These are phyloP conservation scores for Rhinogobio ventralis DNA, from an alignment of 2,797 vertebrate species.

Conservation along the genomic window DNA sequence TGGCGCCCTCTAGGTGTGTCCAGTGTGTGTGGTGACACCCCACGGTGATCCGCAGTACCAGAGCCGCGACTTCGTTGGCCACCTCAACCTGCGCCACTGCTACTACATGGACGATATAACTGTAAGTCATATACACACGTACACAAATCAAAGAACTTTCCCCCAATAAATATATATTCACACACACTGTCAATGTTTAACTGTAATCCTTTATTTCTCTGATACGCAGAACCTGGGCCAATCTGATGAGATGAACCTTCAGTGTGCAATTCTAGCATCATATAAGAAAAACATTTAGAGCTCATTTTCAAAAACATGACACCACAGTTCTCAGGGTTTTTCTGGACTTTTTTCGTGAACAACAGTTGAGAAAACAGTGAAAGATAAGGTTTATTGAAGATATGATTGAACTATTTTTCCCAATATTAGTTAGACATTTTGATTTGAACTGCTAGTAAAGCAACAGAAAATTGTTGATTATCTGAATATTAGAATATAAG, in stretches of 20 bases:
- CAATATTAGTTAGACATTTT: not conserved
- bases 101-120: slow-evolving; percentile 59
- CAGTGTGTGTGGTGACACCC: slow-evolving; percentile 64
- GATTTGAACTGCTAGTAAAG: not conserved
- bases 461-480: not conserved
- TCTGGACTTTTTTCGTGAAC: not conserved
- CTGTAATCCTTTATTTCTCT: slow-evolving; percentile 23
- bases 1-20: slow-evolving; percentile 63
- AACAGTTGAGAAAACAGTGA: too few relatives aligned
- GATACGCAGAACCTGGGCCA: slow-evolving; percentile 55
- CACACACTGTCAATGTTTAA: not conserved
- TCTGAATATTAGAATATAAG: not conserved
- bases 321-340: not conserved
- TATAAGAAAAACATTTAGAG: not conserved
- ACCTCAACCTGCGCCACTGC: slow-evolving; percentile 65
- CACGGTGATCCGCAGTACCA: slow-evolving; percentile 63
- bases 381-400: not conserved
- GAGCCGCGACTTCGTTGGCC: slow-evolving; percentile 65
- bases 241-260: slow-evolving; percentile 58
- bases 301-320: not conserved
- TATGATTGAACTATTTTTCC: not conserved
- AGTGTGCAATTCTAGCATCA: slow-evolving; percentile 59
- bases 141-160: not conserved
- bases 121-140: slow-evolving; percentile 44
- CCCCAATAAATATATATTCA: not conserved